These are phyloP conservation scores for Uloborus diversus DNA, from an alignment of 1,140 invertebrate genomes.

Conservation along the genomic window DNA sequence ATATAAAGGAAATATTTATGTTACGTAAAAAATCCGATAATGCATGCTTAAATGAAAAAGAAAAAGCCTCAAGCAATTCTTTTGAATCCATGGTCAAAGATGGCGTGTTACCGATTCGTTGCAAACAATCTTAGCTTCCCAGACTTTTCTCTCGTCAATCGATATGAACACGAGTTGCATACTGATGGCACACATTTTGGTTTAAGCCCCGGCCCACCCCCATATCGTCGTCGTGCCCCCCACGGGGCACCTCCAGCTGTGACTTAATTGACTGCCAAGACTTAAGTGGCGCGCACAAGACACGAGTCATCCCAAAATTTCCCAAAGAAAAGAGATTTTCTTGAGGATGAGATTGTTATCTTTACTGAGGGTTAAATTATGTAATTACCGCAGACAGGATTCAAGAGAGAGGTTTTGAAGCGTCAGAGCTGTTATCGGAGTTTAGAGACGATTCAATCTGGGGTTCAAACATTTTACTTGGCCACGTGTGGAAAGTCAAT, in stretches of 20 bases:
- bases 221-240: constrained; percentile 13
- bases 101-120: neutral
- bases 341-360: neutral
- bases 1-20: too few species aligned
- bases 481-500: too few species aligned
- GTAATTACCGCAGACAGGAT: constrained; percentile 4
- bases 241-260: constrained; percentile 9
- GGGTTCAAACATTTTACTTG: too few species aligned
- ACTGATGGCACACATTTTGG: constrained; percentile 50
- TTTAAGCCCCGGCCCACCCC: constrained; percentile 21
- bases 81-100: too few species aligned
- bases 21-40: too few species aligned
- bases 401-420: neutral
- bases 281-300: neutral
- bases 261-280: constrained; percentile 46
- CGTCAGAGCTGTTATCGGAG: too few species aligned
- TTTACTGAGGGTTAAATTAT: constrained; percentile 12
- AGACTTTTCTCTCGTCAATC: constrained; percentile 7
- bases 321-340: neutral
- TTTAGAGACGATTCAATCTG: too few species aligned
- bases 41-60: too few species aligned
- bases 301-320: neutral
- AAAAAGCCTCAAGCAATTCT: too few species aligned
- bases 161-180: constrained; percentile 49
- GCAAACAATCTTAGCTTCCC: neutral